Evolutionary conservation across 1,140 invertebrate species (phyloP), one percentile per base, ranked within the genome.

Genomic region (Lethrus apterus): DNA sequence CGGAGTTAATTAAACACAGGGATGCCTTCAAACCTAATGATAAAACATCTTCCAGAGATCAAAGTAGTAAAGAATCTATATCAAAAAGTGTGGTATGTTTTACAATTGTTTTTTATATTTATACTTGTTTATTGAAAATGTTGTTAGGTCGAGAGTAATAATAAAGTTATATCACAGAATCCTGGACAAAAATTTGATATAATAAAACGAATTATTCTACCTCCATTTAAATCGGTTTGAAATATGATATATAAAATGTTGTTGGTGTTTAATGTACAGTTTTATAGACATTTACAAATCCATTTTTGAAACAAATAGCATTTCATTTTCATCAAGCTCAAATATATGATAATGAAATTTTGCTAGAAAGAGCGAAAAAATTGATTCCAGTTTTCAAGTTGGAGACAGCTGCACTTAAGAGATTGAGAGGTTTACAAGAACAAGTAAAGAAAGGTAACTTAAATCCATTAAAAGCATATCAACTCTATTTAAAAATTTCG

Each of bases 341-440:
- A 49, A 59, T 67, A 50, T 86, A 83, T 62, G 83, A 85, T 59
- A 69, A 83, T 63, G 56, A 70, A 46, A 58, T 70, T 1, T 59
- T 86, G 3, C 74, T 82, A 54, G 62, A 67, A 32, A 64, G 71
- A 51, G 83, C 82, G 0, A 70, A 67, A 51, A 61, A 57, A 9
- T 34, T 78, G 7, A 77, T 88, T 31, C 85, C 84, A 1, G 42
- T 83, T 0, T 58, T 63, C 11, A 67, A 70, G 24, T 55, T 89
- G 23, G 72, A 83, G 56, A 60, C 75, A 15, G 72, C 65, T 48
- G 79, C 81, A 0, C 70, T 78, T 51, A 69, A 77, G 26, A 75
- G 73, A 42, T 67, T 87, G 10, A 65, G 81, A 50, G 63, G 65
- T 4, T 59, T 80, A 11, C 83, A 86, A 64, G 75, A 68, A 61